These are phyloP conservation scores for Antitype chi DNA, from an alignment of 2,888 invertebrate genomes.

Conservation along the genomic window DNA sequence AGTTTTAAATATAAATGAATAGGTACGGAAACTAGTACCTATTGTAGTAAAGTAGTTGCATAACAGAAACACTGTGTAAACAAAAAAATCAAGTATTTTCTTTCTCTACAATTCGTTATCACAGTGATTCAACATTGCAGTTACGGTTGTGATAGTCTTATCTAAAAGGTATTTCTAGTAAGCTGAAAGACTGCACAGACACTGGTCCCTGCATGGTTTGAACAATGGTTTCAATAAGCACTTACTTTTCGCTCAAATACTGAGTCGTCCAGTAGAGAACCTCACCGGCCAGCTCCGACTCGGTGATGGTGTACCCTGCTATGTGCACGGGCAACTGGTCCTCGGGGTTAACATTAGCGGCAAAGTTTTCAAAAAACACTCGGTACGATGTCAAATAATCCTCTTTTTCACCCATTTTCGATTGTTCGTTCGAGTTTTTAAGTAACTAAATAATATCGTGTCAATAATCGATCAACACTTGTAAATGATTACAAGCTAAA, in stretches of 20 bases:
- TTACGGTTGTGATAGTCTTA: conserved; percentile 61
- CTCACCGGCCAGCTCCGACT: conserved; percentile 93
- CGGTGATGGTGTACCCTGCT: conserved; percentile 92
- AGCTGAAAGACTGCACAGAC: conserved; percentile 30
- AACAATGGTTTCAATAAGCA: conserved; percentile 61
- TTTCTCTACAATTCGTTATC: conserved; percentile 41
- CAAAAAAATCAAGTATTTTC: conserved; percentile 15
- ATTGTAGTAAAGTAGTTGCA: conserved; percentile 1
- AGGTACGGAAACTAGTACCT: neutral
- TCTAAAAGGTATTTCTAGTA: conserved; percentile 57
- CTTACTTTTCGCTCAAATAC: conserved; percentile 95
- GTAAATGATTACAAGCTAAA: conserved; percentile 62
- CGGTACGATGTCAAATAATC: conserved; percentile 93
- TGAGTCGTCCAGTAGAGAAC: conserved; percentile 94
- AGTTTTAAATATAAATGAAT: neutral
- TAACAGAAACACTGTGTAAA: conserved; percentile 14
- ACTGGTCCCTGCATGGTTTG: conserved; percentile 9
- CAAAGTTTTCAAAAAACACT: conserved; percentile 93
- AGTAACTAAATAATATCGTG: conserved; percentile 66
- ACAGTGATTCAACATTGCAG: conserved; percentile 40
- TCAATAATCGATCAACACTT: conserved; percentile 77
- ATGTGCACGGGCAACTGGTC: conserved; percentile 94
- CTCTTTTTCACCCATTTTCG: conserved; percentile 91
- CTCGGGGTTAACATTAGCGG: conserved; percentile 92
- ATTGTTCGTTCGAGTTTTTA: conserved; percentile 59